Conservation (phyloP, 2,113 vertebrate genomes). For the Neodontobutis hainanensis region DNA sequence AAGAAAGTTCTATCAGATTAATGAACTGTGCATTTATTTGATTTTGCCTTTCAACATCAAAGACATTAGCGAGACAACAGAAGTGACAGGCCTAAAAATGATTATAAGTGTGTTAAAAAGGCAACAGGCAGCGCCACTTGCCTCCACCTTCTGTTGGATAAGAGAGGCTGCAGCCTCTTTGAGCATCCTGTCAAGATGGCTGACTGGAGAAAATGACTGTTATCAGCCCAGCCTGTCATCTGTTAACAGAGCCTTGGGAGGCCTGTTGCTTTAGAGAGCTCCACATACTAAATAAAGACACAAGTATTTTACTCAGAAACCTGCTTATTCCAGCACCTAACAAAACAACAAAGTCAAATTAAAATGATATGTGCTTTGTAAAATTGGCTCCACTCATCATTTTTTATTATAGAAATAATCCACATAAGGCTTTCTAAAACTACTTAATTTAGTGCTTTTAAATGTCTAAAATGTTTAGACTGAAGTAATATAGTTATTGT, state of each 20-base stretch:
- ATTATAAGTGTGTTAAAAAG: conserved; percentile 46
- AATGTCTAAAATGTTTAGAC: too few relatives aligned
- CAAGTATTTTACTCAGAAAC: conserved; percentile 26
- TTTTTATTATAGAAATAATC: too few relatives aligned
- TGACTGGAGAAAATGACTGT: conserved; percentile 74
- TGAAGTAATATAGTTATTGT: conserved; percentile 4
- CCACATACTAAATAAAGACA: conserved; percentile 50
- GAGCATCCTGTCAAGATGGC: conserved; percentile 72
- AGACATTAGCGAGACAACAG: conserved; percentile 1
- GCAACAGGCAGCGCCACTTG: conserved; percentile 51
- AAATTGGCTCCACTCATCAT: not conserved
- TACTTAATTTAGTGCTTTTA: too few relatives aligned
- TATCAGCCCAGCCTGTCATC: conserved; percentile 67
- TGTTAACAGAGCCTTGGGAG: conserved; percentile 60
- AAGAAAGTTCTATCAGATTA: too few relatives aligned
- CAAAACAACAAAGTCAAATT: conserved; percentile 27
- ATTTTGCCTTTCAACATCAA: not conserved
- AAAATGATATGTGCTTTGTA: conserved; percentile 10
- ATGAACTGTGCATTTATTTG: not conserved
- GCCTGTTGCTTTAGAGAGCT: conserved; percentile 44
- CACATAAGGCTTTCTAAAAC: too few relatives aligned
- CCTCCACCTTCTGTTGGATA: conserved; percentile 55
- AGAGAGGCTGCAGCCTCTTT: conserved; percentile 60
- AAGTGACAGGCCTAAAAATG: conserved; percentile 40
- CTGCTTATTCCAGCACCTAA: conserved; percentile 5